phyloP scores from a whole-genome alignment of 2,113 vertebrate genomes.

The Illadopsis cleaveri region DNA sequence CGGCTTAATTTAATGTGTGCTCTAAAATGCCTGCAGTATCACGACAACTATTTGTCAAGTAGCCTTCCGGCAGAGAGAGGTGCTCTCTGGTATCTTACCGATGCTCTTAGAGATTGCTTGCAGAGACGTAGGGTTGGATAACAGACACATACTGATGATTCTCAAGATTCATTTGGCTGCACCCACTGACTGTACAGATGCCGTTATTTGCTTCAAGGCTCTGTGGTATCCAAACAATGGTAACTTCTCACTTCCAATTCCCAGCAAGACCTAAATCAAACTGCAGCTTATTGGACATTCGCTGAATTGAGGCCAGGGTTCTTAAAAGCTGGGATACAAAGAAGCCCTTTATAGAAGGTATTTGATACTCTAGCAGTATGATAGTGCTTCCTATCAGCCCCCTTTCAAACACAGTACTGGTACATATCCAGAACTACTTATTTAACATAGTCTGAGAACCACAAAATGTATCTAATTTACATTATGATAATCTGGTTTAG shows the following conservation, averaged over 20 bases:
- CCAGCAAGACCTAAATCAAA: conserved; percentile 33
- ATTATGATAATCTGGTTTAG: background rate
- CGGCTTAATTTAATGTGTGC: conserved; percentile 15
- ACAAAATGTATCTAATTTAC: background rate
- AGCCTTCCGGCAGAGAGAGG: conserved; percentile 40
- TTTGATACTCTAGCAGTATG: background rate
- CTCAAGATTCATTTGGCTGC: conserved; percentile 47
- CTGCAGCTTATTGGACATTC: conserved; percentile 33
- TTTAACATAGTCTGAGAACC: background rate
- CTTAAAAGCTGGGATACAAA: conserved; percentile 51
- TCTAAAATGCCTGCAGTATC: conserved; percentile 51
- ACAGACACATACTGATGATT: conserved; percentile 48
- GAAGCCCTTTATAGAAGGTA: conserved; percentile 35
- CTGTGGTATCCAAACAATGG: conserved; percentile 35
- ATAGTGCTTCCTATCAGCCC: background rate
- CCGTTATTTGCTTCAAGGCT: conserved; percentile 28
- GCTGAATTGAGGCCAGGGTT: conserved; percentile 44
- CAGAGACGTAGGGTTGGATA: background rate
- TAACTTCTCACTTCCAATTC: conserved; percentile 44
- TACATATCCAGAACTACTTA: background rate
- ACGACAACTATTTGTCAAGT: conserved; percentile 54
- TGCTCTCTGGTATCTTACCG: conserved; percentile 31
- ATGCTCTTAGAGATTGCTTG: conserved; percentile 21
- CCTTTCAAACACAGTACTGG: background rate
- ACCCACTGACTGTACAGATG: conserved; percentile 16